Base-by-base conservation (phyloP, 2,113 vertebrate genomes). In the Hylia prasina region DNA sequence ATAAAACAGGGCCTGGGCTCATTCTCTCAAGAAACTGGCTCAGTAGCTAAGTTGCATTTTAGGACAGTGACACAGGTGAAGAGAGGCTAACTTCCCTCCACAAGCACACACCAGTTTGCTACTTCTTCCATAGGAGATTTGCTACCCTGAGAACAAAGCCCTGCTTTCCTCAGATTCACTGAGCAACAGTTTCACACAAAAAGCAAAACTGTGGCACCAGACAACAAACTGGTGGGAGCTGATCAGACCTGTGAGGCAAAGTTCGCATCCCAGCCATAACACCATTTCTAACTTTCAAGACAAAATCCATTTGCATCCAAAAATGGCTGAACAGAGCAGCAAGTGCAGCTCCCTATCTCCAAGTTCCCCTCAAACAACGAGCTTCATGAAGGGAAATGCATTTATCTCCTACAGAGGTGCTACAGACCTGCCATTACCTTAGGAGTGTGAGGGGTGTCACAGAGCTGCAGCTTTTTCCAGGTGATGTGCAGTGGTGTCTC, bases 401-500 rank as follows among this genome's bases (percentile, higher is more conserved):
- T 56, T 69, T 69, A 9, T 44, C 45, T 70, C 33, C 44, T 64
- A 18, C 42, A 80, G 48, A 72, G 24, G 14, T 20, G 4, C 50
- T 56, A 5, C 35, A 68, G 33, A 27, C 6, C 19, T 21, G 30
- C 25, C 82, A 15, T 96, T 97, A 99, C 99, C 98, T 99, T 99
- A 44, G 99, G 99, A 3, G 99, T 99, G 96, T 96, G 97, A 0
- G 99, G 99, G 3, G 98, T 98, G 60, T 98, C 98, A 53, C 98
- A 98, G 2, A 98, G 98, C 60, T 97, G 98, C 80, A 98, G 97
- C 82, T 98, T 98, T 39, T 96, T 98, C 98, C 98, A 99, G 27
- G 97, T 97, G 24, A 97, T 94, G 7, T 97, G 98, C 37, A 98
- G 96, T 2, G 99, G 98, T 20, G 98, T 99, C 42, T 96, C 96